Evolutionary conservation across 2,797 vertebrate genomes (phyloP).

Genomic region (Aselliscus stoliczkanus): DNA sequence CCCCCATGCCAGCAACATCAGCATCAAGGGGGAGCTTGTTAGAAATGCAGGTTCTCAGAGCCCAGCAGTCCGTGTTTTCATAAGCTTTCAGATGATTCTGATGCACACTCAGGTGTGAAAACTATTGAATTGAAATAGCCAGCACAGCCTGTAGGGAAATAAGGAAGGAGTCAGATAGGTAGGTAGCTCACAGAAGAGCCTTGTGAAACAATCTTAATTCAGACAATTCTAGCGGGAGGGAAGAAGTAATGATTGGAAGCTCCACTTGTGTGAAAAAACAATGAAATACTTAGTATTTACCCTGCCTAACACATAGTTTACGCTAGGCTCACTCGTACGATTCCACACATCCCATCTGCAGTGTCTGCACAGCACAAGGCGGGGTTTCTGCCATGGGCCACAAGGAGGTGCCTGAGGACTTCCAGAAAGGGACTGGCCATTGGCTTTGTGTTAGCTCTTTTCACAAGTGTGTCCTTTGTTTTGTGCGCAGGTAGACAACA

Average conservation of each 20-base stretch:
- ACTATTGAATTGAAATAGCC: neutral
- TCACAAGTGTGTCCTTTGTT: neutral
- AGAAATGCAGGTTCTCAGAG: neutral
- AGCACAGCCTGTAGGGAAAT: neutral
- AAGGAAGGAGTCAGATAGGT: neutral
- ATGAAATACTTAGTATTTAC: neutral
- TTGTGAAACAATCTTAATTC: neutral
- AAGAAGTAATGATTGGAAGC: neutral
- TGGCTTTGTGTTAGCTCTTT: neutral
- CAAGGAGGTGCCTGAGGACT: neutral
- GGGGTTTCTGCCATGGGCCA: neutral
- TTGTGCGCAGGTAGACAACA: conserved; percentile 90
- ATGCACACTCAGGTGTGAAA: neutral
- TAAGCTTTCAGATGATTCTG: neutral
- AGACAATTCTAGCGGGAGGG: neutral
- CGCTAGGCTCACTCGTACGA: neutral
- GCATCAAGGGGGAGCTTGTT: too few species aligned
- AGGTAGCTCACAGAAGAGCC: neutral
- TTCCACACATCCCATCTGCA: accelerated
- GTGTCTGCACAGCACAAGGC: neutral
- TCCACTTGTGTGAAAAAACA: neutral
- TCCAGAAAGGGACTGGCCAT: neutral
- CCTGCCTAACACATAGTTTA: too few species aligned
- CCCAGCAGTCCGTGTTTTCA: neutral
- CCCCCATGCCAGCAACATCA: neutral